Percentiles rank a stretch among this genome's conserved stretches.
Evolutionary conservation across 37 sponge, comb jelly and placozoan genomes (phyloP).

Genomic region (Halisarca cf. caerulea): DNA sequence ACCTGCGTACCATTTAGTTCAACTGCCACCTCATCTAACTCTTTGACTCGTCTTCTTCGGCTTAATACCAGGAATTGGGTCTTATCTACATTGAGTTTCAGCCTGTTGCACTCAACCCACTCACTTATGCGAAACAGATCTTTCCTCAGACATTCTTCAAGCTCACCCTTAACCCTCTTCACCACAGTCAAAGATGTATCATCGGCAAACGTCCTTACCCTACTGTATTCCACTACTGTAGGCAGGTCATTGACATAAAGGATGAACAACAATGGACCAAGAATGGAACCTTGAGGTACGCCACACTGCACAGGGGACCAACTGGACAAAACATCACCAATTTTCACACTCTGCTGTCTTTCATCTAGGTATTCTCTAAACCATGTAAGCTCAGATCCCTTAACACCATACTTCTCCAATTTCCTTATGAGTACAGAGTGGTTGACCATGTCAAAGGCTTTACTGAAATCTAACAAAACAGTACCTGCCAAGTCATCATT

Average conservation of each 20-base stretch:
- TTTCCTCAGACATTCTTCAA: not conserved
- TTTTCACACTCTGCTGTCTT: not conserved
- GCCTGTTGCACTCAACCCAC: not conserved
- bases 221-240: not conserved
- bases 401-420: slow-evolving; percentile 1
- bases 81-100: not conserved
- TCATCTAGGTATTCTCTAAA: slow-evolving; percentile 10
- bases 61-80: not conserved
- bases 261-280: slow-evolving; percentile 17
- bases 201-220: not conserved
- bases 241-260: not conserved
- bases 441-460: slow-evolving; percentile 35
- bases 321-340: not conserved
- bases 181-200: not conserved
- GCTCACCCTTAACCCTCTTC: not conserved
- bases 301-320: not conserved
- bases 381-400: slow-evolving; percentile 3
- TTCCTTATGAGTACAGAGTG: slow-evolving; percentile 34
- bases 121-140: not conserved
- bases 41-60: not conserved
- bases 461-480: slow-evolving; percentile 31
- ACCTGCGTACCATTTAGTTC: not conserved
- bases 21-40: not conserved
- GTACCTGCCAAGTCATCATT: slow-evolving; percentile 20
- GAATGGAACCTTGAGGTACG: not conserved